Conservation (phyloP, 2,113 vertebrate genomes). For the Illadopsis cleaveri region DNA sequence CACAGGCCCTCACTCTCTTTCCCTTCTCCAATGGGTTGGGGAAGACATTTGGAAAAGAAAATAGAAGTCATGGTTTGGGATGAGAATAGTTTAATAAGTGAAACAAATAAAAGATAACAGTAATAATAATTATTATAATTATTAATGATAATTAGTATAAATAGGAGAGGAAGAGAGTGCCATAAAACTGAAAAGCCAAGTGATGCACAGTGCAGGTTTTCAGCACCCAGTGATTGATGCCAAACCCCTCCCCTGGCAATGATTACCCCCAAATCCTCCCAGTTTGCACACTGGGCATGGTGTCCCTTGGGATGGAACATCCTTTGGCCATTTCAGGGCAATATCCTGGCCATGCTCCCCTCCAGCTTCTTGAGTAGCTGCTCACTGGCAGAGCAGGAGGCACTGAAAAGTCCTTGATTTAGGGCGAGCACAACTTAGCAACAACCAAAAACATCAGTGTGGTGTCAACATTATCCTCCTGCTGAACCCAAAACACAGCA, state of each 20-base stretch:
- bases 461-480: not conserved
- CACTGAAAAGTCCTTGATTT: not conserved
- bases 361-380: not conserved
- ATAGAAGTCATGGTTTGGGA: not conserved
- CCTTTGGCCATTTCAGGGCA: not conserved
- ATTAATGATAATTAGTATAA: not conserved
- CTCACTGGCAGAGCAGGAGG: not conserved
- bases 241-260: not conserved
- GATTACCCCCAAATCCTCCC: not conserved
- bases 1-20: rapidly evolving
- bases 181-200: not conserved
- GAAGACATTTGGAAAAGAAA: not conserved
- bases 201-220: not conserved
- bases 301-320: not conserved
- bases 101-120: not conserved
- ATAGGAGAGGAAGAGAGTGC: not conserved
- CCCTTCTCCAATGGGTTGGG: rapidly evolving
- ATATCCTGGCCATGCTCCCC: not conserved
- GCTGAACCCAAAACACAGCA: not conserved
- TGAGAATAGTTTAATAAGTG: not conserved
- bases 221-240: rapidly evolving
- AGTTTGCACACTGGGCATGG: not conserved
- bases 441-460: not conserved
- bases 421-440: not conserved
- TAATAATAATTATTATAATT: too few relatives aligned